Percentiles rank a stretch among this genome's conserved stretches.
Conservation (phyloP, 2,888 invertebrate genomes). For the Tetranychus piercei region DNA sequence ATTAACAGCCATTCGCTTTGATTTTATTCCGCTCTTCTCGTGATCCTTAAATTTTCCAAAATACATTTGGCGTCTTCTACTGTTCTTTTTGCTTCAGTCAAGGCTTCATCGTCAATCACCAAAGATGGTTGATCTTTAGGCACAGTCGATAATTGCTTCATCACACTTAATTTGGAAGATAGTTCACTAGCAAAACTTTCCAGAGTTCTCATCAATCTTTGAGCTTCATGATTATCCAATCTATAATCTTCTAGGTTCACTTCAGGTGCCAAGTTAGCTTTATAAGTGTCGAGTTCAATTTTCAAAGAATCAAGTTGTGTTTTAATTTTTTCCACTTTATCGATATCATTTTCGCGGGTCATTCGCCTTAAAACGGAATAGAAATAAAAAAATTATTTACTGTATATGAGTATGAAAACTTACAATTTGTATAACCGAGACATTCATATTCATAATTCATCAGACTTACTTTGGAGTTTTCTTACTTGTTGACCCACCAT, state of each 20-base stretch:
- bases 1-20: too few species aligned
- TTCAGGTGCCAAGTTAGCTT: too few species aligned
- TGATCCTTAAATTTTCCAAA: not conserved
- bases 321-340: too few species aligned
- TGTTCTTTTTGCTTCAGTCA: not conserved
- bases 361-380: too few species aligned
- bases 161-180: not conserved
- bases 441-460: not conserved
- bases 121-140: not conserved
- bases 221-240: not conserved
- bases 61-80: not conserved
- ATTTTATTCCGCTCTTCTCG: too few species aligned
- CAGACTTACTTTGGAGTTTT: not conserved
- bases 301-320: too few species aligned
- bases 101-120: not conserved
- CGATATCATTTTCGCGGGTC: too few species aligned
- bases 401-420: too few species aligned
- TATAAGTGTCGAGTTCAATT: too few species aligned
- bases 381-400: too few species aligned
- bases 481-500: not conserved
- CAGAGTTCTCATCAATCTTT: not conserved
- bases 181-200: not conserved
- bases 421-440: not conserved
- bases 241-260: not conserved
- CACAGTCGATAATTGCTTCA: not conserved